Evolutionary conservation across 2,888 invertebrate species (phyloP), one percentile per base, ranked within the genome.

Genomic region (Heliconius aoede): DNA sequence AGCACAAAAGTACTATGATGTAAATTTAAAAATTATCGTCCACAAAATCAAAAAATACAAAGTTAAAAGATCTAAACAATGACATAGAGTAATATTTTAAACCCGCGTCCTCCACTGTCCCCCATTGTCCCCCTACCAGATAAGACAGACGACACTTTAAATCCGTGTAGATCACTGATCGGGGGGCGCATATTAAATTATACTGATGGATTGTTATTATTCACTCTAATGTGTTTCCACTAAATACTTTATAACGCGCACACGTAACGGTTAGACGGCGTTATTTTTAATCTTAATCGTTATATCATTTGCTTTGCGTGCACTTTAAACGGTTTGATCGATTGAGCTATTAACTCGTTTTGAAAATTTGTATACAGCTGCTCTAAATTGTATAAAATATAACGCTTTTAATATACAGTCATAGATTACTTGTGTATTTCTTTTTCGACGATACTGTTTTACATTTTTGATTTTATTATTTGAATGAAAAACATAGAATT

Each of bases 161-260:
- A 90, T 84, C 86, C 86, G 86, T 89, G 90, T 88, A 90, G 88
- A 88, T 89, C 85, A 85, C 84, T 85, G 87, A 86, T 85, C 83
- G 83, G 80, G 79, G 73, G 79, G 78, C 80, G 90, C 90, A 91
- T 91, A 92, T 92, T 93, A 92, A 92, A 91, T 93, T 91, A 92
- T 88, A 76, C 84, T 92, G 93, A 94, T 92, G 88, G 92, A 94
- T 92, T 87, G 87, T 88, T 88, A 88, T 92, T 90, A 93, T 92
- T 90, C 90, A 89, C 90, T 90, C 92, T 93, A 91, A 93, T 93
- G 91, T 92, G 91, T 91, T 93, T 90, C 91, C 90, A 92, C 92
- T 91, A 91, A 93, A 85, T 83, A 83, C 86, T 84, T 85, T 85
- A 85, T 85, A 84, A 86, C 84, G 85, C 86, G 78, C 83, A 87